phyloP scores from a whole-genome alignment of 1,140 invertebrate species.

The Diorhabda carinulata region DNA sequence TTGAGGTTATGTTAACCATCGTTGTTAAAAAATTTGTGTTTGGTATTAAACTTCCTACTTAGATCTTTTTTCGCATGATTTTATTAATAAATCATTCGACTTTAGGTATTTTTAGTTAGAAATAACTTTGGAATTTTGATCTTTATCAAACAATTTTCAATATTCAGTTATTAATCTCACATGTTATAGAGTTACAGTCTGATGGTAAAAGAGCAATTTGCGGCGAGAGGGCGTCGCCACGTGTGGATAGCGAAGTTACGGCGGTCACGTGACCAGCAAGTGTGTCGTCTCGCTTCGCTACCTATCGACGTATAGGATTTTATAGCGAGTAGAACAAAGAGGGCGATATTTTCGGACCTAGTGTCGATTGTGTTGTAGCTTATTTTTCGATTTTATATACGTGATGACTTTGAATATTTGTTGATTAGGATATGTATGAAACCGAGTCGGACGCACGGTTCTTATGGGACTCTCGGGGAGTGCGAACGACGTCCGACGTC shows the following conservation, averaged over 20 bases:
- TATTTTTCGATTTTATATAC: conserved; percentile 7
- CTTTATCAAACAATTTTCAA: too few species aligned
- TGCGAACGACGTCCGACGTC: neutral
- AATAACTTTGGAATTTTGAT: too few species aligned
- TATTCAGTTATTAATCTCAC: too few species aligned
- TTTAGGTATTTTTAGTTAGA: too few species aligned
- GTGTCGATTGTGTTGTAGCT: neutral
- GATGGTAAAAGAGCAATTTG: conserved; percentile 40
- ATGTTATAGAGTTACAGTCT: conserved; percentile 30
- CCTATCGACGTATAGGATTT: conserved; percentile 16
- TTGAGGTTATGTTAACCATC: too few species aligned
- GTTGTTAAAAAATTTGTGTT: too few species aligned
- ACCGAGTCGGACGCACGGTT: neutral
- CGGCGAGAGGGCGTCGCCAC: conserved; percentile 45
- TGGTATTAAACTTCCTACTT: too few species aligned
- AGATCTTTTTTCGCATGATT: too few species aligned
- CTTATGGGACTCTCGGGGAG: too few species aligned
- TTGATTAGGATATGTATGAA: conserved; percentile 6
- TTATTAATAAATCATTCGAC: too few species aligned
- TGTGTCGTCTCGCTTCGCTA: conserved; percentile 35
- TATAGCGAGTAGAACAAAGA: conserved; percentile 5
- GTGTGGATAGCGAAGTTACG: conserved; percentile 44
- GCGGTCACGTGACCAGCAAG: conserved; percentile 37
- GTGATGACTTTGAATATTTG: conserved; percentile 15
- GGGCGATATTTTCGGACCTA: neutral